Evolutionary conservation across 2,888 invertebrate species (phyloP).

Genomic region (Pachydiplax longipennis): DNA sequence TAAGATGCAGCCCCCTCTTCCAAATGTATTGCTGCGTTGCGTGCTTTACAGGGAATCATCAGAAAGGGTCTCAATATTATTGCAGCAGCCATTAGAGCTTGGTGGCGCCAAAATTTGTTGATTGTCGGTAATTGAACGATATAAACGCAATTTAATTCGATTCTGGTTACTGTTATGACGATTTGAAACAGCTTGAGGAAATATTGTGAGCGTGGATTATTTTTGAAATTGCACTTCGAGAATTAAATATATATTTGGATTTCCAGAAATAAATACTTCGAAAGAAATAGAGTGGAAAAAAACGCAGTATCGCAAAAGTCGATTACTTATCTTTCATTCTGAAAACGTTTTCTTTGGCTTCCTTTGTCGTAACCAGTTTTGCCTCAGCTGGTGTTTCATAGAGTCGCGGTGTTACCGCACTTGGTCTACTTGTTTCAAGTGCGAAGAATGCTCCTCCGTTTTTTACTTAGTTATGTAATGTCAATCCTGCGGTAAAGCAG

Average conservation of each 20-base stretch:
- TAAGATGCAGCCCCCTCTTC: constrained; percentile 9
- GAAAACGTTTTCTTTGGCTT: background rate
- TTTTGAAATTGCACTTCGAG: too few relatives aligned
- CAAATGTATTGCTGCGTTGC: background rate
- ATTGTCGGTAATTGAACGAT: background rate
- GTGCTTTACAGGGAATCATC: constrained; percentile 8
- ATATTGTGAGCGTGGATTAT: too few relatives aligned
- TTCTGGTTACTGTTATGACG: too few relatives aligned
- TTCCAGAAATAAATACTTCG: too few relatives aligned
- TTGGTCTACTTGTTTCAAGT: background rate
- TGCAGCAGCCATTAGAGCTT: background rate
- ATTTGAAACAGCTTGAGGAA: too few relatives aligned
- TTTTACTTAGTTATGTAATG: too few relatives aligned
- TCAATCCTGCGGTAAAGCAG: too few relatives aligned
- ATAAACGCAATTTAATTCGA: too few relatives aligned
- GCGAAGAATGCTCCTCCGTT: too few relatives aligned
- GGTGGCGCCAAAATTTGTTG: background rate
- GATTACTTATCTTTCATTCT: background rate
- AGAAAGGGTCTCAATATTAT: background rate
- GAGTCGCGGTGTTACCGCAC: background rate
- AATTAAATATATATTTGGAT: too few relatives aligned
- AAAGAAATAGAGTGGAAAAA: too few relatives aligned
- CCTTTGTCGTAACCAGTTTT: background rate
- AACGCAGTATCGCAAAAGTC: too few relatives aligned
- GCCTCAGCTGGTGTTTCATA: background rate